Evolutionary conservation across 2,113 vertebrate genomes (phyloP).

Genomic region (Turnix velox): DNA sequence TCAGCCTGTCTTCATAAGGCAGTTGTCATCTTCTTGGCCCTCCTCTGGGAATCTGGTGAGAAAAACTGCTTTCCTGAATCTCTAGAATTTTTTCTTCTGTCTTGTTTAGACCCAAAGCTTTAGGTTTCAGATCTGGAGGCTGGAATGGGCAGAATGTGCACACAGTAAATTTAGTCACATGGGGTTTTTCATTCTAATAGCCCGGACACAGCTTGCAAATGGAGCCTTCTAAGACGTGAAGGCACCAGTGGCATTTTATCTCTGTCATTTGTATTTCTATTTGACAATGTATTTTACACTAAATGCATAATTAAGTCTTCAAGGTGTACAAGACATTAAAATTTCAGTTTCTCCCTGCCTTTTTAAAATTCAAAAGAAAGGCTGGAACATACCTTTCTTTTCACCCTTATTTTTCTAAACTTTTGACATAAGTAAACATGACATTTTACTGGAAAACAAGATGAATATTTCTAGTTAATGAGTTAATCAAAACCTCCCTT

Average conservation of each 20-base stretch:
- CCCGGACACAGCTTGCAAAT: background rate
- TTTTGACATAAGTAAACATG: background rate
- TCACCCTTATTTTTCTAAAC: background rate
- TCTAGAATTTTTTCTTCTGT: background rate
- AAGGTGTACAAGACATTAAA: background rate
- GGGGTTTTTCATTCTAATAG: background rate
- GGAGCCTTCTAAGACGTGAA: background rate
- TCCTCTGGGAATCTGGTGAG: background rate
- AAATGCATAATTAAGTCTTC: background rate
- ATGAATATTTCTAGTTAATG: background rate
- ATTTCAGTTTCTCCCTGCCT: background rate
- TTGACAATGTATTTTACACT: background rate
- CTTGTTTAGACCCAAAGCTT: background rate
- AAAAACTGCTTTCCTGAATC: background rate
- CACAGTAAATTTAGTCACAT: background rate
- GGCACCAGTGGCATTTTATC: background rate
- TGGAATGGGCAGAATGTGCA: background rate
- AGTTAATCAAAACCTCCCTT: background rate
- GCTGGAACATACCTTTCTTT: background rate
- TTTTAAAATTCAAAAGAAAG: background rate
- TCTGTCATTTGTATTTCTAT: background rate
- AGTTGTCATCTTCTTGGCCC: no score
- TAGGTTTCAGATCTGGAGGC: background rate
- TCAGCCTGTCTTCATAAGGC: no score
- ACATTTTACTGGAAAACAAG: background rate